Percentiles rank a stretch among this genome's conserved stretches.
Conservation (phyloP, 2,113 vertebrate species). For the Pagrus major region DNA sequence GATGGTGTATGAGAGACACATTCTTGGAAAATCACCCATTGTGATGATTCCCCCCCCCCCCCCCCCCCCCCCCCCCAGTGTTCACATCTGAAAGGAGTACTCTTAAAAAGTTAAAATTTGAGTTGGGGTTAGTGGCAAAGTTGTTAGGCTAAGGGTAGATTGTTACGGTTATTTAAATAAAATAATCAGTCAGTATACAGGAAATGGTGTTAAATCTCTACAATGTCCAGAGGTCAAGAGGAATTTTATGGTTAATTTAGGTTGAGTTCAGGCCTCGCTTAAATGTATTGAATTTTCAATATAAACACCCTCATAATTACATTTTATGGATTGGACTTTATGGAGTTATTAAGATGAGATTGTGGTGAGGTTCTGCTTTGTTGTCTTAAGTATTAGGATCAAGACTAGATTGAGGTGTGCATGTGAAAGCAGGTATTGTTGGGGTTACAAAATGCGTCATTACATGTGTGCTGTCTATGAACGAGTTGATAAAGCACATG, state of each 20-base stretch:
- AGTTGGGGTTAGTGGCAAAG: neutral
- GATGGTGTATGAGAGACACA: neutral
- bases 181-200: neutral
- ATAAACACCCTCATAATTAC: neutral
- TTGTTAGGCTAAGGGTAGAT: too few relatives aligned
- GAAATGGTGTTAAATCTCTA: neutral
- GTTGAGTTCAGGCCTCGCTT: neutral
- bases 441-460: neutral
- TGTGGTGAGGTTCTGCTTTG: neutral
- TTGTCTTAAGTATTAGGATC: neutral
- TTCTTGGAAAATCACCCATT: neutral
- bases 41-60: too few relatives aligned
- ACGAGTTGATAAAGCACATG: neutral
- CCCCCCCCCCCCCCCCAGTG: too few relatives aligned
- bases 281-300: neutral
- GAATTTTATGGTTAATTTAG: neutral
- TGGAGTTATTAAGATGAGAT: neutral
- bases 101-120: neutral
- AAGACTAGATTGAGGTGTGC: neutral
- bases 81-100: neutral
- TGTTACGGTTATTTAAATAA: neutral
- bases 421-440: neutral
- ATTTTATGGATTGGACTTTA: neutral
- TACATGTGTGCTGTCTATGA: constrained; percentile 2
- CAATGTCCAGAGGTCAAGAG: neutral